Evolutionary conservation across 2,113 vertebrate genomes (phyloP).

Genomic region (Mirza zaza): DNA sequence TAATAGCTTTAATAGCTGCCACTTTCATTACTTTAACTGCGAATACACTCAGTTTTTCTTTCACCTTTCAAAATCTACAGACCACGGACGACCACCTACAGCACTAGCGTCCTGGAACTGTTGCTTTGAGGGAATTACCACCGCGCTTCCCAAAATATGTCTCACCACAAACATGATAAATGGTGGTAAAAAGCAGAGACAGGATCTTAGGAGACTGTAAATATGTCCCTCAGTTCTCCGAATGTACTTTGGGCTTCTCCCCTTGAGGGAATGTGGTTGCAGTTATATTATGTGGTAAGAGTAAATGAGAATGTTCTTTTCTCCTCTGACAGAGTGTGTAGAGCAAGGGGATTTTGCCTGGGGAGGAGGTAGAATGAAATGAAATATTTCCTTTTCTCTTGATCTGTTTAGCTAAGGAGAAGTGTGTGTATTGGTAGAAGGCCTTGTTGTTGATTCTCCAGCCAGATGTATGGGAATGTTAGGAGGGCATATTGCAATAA

Average conservation of each 20-base stretch:
- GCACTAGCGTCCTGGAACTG: slow-evolving; percentile 42
- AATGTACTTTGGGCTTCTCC: not conserved
- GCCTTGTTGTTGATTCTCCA: not conserved
- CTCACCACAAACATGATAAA: slow-evolving; percentile 53
- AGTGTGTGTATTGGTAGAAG: not conserved
- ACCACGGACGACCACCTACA: slow-evolving; percentile 26
- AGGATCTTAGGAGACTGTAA: slow-evolving; percentile 45
- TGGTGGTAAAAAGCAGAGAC: slow-evolving; percentile 23
- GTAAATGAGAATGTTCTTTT: not conserved
- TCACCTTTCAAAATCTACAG: slow-evolving; percentile 60
- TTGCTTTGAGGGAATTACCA: slow-evolving; percentile 40
- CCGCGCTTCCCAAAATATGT: slow-evolving; percentile 61
- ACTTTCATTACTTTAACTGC: slow-evolving; percentile 64
- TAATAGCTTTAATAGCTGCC: slow-evolving; percentile 62
- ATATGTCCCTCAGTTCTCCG: not conserved
- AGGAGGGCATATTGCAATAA: fast-evolving
- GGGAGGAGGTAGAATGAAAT: not conserved
- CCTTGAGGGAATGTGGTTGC: not conserved
- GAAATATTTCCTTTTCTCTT: not conserved
- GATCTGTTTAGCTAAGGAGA: not conserved
- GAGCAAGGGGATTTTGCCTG: not conserved
- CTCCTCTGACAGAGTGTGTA: not conserved
- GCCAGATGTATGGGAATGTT: not conserved
- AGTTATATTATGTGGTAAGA: not conserved
- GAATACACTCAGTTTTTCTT: slow-evolving; percentile 63